Base-by-base conservation (phyloP, 1,140 invertebrate species). In the Euschistus heros region DNA sequence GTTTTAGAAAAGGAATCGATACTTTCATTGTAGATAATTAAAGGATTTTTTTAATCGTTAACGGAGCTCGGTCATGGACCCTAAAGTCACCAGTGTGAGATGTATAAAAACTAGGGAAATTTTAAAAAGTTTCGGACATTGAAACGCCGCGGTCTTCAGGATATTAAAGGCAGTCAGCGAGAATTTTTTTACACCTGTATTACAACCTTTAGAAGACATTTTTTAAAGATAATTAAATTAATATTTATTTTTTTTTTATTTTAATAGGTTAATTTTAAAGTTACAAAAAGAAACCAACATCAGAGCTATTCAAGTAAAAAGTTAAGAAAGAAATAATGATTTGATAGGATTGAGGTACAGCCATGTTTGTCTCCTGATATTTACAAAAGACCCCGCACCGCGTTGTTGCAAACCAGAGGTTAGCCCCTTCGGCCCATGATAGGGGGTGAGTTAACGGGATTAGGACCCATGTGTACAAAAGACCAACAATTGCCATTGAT, bases 11-110 rank as follows among this genome's bases (percentile, higher is more conserved):
- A n/a, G n/a, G n/a, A n/a, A n/a, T n/a, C n/a, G n/a, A n/a, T n/a
- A n/a, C n/a, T n/a, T n/a, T n/a, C n/a, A n/a, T n/a, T n/a, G n/a
- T n/a, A n/a, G n/a, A n/a, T n/a, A n/a, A n/a, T n/a, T n/a, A n/a
- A n/a, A n/a, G n/a, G n/a, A n/a, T n/a, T n/a, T n/a, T n/a, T n/a
- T n/a, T n/a, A n/a, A n/a, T n/a, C n/a, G n/a, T n/a, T n/a, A n/a
- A n/a, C n/a, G n/a, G n/a, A n/a, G n/a, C n/a, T n/a, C 69, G 65
- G 75, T 72, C 76, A 76, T 68, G 62, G 46, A 47, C 18, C 46
- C 46, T 4, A 47, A 47, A n/a, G 46, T 47, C 15, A 47, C 15
- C 14, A 3, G 46, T 47, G 46, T 5, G 14, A 47, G n/a, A n/a
- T n/a, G 3, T 6, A 47, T 47, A 47, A n/a, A 47, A 47, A 47